Base-by-base conservation (phyloP, 1,140 invertebrate species). In the Samia ricini region DNA sequence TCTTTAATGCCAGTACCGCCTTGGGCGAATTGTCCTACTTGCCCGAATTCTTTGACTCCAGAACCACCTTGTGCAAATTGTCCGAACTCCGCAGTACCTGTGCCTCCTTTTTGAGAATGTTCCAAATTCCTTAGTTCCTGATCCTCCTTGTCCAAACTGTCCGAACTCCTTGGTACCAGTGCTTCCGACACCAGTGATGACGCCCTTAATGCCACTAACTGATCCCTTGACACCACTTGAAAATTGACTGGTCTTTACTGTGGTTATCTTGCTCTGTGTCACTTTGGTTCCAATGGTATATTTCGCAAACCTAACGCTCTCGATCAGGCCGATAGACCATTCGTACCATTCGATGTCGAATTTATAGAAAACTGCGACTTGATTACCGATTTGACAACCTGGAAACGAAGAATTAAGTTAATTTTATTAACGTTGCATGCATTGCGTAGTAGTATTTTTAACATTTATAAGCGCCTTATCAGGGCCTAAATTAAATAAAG, bases 301-400 rank as follows among this genome's bases (percentile, higher is more conserved):
- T 58, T 85, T 72, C 0, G 79, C 70, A 73, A 83, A 90, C 2
- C 82, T 64, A 0, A 78, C 79, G 58, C 83, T 88, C 56, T 89
- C 84, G 29, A 80, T 77, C 5, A 89, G 63, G 6, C 85, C 88
- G 56, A 91, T 83, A 3, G 85, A 81, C 80, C 85, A 90, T 73
- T 89, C 76, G 77, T 91, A 91, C 90, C 90, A 91, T 70, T 87
- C 83, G 0, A 88, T 51, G 66, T 91, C 89, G 77, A 91, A 91
- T 64, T 86, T 90, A 77, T 87, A 91, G 83, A 91, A 91, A 0
- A 75, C 82, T 2, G 87, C 89, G 18, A 91, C 64, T 59, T 91
- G 90, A 68, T 91, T 90, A 3, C 84, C 81, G 12, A 77, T 69
- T 60, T 82, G 80, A 64, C 90, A 91, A 33, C 88, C 90, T 91